A percentile compares a stretch with the other conserved stretches of the same genome.
Conservation (phyloP, 2,113 vertebrate genomes). For the Notechis scutatus region DNA sequence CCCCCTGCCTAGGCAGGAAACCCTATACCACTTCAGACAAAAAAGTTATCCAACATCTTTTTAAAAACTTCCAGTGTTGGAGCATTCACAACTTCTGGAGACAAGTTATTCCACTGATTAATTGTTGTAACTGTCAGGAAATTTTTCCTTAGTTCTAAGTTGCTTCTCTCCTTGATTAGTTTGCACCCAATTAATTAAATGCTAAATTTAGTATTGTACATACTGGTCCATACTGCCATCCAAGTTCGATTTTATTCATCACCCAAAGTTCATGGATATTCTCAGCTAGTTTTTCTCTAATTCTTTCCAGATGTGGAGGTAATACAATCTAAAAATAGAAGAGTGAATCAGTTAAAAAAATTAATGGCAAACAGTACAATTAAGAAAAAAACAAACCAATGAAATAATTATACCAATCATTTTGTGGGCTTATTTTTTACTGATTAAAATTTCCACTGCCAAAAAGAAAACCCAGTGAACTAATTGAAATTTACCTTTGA, state of each 20-base stretch:
- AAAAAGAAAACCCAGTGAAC: not conserved
- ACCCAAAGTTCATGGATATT: conserved; percentile 98
- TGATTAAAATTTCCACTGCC: not conserved
- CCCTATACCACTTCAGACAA: too few species aligned
- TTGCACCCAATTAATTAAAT: conserved; percentile 7
- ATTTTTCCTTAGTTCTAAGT: too few species aligned
- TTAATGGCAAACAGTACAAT: not conserved
- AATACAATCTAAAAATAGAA: conserved; percentile 80
- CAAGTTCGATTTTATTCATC: conserved; percentile 97
- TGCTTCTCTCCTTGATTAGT: too few species aligned
- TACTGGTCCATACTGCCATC: conserved; percentile 92
- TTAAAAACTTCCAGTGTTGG: too few species aligned
- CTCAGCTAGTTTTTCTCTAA: conserved; percentile 92
- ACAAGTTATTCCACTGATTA: too few species aligned
- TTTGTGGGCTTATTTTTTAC: not conserved
- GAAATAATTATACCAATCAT: not conserved
- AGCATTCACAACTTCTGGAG: too few species aligned
- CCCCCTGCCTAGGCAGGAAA: too few species aligned
- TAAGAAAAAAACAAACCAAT: not conserved
- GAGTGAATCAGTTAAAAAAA: not conserved
- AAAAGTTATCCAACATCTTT: too few species aligned
- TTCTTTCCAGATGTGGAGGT: conserved; percentile 88
- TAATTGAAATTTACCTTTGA: not conserved
- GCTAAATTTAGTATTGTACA: conserved; percentile 53
- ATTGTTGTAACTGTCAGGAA: too few species aligned